Evolutionary conservation across 1,140 invertebrate species (phyloP), one percentile per base, ranked within the genome.

Genomic region (Drosophila virilis): DNA sequence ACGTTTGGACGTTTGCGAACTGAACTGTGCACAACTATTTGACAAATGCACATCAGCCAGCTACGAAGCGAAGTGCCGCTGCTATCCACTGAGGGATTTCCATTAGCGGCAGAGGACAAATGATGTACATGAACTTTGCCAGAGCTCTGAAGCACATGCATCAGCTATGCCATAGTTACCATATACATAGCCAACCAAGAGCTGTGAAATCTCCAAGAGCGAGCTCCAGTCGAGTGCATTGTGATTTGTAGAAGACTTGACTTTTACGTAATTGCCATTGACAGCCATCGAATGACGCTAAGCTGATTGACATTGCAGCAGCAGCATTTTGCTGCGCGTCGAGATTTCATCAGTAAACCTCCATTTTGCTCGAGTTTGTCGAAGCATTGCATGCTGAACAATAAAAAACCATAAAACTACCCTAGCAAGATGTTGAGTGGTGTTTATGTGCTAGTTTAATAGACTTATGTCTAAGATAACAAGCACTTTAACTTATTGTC

Each of bases 251-350:
- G 33, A 52, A 52, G 48, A 68, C 45, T 75, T 76, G 78, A 74
- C 76, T 78, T 65, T 78, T 83, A 77, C 68, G 77, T 83, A 83
- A 83, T 83, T 83, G 77, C 60, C 72, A 84, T 76, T 80, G 80
- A 80, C 80, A 84, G 76, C 17, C 59, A 17, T 48, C 59, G 42
- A 54, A 15, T 54, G 28, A 35, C 50, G 57, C 57, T 38, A 52
- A 52, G 22, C 40, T 69, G 67, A 61, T 54, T 61, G 66, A 45
- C 66, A 54, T 38, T 45, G 57, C 40, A 45, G 8, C 38, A 32
- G 42, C 22, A 28, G 22, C 22, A 28, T 28, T 28, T 15, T 54
- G 52, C 43, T n/a, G 8, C 46, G 38, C 38, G 55, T 38, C 12
- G 17, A 28, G 42, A 45, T 35, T 33, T 15, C 28, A 45, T 33